Evolutionary conservation across 2,113 vertebrate species (phyloP).

Genomic region (Marmota monax): DNA sequence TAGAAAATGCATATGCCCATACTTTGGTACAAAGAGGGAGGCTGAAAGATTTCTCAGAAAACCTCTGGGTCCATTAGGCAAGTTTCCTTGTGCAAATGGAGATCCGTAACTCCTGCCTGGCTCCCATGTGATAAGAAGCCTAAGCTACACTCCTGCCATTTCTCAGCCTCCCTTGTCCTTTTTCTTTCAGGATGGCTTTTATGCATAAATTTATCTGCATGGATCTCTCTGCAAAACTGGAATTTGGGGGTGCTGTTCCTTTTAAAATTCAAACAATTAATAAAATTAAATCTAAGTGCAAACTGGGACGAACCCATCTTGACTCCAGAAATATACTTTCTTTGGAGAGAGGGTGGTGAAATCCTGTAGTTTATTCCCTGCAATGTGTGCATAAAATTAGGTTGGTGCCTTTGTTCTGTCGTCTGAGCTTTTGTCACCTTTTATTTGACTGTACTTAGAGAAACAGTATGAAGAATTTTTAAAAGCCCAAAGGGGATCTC

Average conservation of each 20-base stretch:
- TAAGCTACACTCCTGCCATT: background rate
- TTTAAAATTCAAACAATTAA: slow-evolving; percentile 47
- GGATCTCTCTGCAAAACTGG: background rate
- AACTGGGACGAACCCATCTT: slow-evolving; percentile 4
- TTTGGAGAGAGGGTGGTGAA: slow-evolving; percentile 49
- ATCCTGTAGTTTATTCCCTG: background rate
- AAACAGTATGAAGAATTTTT: slow-evolving; percentile 42
- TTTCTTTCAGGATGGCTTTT: background rate
- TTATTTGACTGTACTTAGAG: slow-evolving; percentile 2
- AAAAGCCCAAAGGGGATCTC: background rate
- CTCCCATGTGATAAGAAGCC: background rate
- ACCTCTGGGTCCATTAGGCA: slow-evolving; percentile 29
- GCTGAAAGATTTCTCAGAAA: slow-evolving; percentile 73
- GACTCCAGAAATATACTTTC: background rate
- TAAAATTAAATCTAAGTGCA: slow-evolving; percentile 27
- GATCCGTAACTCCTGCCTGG: background rate
- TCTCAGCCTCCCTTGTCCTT: background rate
- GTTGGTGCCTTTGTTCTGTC: slow-evolving; percentile 66
- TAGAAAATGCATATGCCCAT: slow-evolving; percentile 2
- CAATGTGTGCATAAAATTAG: slow-evolving; percentile 67
- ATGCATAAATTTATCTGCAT: background rate
- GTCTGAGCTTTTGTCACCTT: slow-evolving; percentile 64
- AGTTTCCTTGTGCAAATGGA: background rate
- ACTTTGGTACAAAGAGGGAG: slow-evolving; percentile 57
- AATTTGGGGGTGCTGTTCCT: slow-evolving; percentile 5